Evolutionary conservation across 2,888 invertebrate species (phyloP).

Genomic region (Athalia cordata): DNA sequence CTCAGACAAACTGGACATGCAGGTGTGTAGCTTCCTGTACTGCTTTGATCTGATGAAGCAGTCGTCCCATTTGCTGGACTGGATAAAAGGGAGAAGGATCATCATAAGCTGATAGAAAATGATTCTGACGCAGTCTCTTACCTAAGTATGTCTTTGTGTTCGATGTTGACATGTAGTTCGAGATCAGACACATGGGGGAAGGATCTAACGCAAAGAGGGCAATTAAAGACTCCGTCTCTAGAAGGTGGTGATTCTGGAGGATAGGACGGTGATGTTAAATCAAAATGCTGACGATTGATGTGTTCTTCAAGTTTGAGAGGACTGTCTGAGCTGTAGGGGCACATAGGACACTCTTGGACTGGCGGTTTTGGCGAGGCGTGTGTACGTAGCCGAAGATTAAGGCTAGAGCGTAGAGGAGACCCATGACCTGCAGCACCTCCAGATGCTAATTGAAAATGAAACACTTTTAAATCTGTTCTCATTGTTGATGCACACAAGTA

Average conservation of each 20-base stretch:
- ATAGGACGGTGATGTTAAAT: slow-evolving; percentile 85
- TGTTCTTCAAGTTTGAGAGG: slow-evolving; percentile 87
- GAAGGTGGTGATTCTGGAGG: slow-evolving; percentile 69
- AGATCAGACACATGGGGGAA: slow-evolving; percentile 86
- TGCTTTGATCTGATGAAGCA: slow-evolving; percentile 66
- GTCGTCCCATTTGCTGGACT: slow-evolving; percentile 69
- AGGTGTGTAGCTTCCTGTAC: slow-evolving; percentile 67
- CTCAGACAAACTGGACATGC: slow-evolving; percentile 74
- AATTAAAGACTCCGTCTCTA: slow-evolving; percentile 77
- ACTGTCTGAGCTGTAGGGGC: slow-evolving; percentile 84
- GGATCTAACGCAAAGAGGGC: slow-evolving; percentile 85
- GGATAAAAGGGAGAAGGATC: slow-evolving; percentile 22
- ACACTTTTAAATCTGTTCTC: neutral
- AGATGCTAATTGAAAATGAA: slow-evolving; percentile 53
- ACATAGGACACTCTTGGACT: slow-evolving; percentile 82
- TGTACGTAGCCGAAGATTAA: slow-evolving; percentile 70
- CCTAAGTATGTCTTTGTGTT: slow-evolving; percentile 87
- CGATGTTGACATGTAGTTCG: slow-evolving; percentile 90
- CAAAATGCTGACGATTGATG: slow-evolving; percentile 89
- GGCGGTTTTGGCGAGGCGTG: slow-evolving; percentile 70
- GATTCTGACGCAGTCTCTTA: slow-evolving; percentile 72
- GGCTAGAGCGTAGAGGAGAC: slow-evolving; percentile 80
- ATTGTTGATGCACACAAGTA: slow-evolving; percentile 14
- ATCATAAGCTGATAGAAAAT: neutral
- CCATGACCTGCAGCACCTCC: slow-evolving; percentile 78